Base-by-base conservation (phyloP, 2,113 vertebrate genomes). In the Apus apus region DNA sequence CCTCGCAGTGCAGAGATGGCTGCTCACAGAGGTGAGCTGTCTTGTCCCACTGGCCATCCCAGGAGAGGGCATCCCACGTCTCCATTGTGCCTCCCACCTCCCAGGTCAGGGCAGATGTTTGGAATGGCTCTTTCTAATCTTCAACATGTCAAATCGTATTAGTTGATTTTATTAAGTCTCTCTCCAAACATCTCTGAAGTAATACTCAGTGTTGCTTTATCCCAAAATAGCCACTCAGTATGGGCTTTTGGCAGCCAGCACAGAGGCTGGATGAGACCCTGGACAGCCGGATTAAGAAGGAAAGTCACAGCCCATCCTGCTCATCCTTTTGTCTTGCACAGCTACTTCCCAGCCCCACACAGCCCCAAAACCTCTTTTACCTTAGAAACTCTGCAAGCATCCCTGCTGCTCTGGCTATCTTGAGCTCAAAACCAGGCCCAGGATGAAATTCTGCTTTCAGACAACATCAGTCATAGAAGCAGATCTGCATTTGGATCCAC, bases 101-200 rank as follows among this genome's bases (percentile, higher is more conserved):
- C 0, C 7, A 38, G 83, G 73, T 65, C 88, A 54, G 57, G 3
- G 18, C 66, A 61, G 61, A 92, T 51, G 68, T 81, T 90, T 11
- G 1, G 76, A 78, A 68, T 53, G 65, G 61, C 25, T 80, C 78
- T 6, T 84, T 78, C 50, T 93, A 92, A 92, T 94, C 88, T 94
- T 38, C 86, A 76, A 61, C 75, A 71, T 1, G 56, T 90, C 94
- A 96, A 83, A 91, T 26, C 65, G 66, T 75, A 81, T 95, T 94
- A 93, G 85, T 5, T 66, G 85, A 68, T 70, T 94, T 93, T 91
- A 91, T 94, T 86, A 95, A 92, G 73, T 65, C 74, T 84, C 46
- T 88, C 60, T 94, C 91, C 92, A 96, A 95, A 79, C 67, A 83
- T 77, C 72, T 87, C 88, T 77, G 16, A 96, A 93, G 80, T 89